phyloP scores from a whole-genome alignment of 2,888 invertebrate genomes.

The Dryobota labecula region DNA sequence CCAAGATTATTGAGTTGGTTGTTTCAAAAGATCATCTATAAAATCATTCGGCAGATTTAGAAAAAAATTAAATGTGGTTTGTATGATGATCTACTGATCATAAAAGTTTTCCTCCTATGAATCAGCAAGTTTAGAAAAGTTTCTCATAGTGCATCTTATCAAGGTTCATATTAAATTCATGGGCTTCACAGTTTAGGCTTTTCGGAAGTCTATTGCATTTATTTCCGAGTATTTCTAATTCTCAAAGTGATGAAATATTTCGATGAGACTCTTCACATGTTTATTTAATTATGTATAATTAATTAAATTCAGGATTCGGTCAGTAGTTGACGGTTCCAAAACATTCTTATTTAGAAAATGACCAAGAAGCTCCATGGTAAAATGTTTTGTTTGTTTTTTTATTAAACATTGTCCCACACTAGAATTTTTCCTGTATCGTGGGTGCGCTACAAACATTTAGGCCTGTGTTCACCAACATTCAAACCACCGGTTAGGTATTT shows the following conservation, averaged over 20 bases:
- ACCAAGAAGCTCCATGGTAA: not conserved
- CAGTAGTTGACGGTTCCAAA: not conserved
- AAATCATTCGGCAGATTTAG: not conserved
- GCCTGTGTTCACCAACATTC: no score
- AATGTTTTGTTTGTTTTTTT: no score
- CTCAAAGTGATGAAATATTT: not conserved
- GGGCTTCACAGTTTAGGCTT: not conserved
- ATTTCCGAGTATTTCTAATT: not conserved
- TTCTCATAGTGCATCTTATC: not conserved
- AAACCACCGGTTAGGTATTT: no score
- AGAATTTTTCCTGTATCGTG: no score
- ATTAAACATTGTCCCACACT: no score
- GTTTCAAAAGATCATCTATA: not conserved
- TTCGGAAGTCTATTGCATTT: not conserved
- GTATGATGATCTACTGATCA: not conserved
- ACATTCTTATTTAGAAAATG: not conserved
- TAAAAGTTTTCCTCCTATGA: constrained; percentile 14
- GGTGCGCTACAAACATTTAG: no score
- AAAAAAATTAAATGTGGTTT: not conserved
- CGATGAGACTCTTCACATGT: no score
- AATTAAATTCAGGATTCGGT: not conserved
- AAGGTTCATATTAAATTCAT: not conserved
- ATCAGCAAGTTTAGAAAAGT: not conserved
- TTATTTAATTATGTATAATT: not conserved
- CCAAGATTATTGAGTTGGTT: not conserved